Percentiles rank a stretch among this genome's conserved stretches.
Evolutionary conservation across 1,140 invertebrate genomes (phyloP).

Genomic region (Lepidurus packardi): DNA sequence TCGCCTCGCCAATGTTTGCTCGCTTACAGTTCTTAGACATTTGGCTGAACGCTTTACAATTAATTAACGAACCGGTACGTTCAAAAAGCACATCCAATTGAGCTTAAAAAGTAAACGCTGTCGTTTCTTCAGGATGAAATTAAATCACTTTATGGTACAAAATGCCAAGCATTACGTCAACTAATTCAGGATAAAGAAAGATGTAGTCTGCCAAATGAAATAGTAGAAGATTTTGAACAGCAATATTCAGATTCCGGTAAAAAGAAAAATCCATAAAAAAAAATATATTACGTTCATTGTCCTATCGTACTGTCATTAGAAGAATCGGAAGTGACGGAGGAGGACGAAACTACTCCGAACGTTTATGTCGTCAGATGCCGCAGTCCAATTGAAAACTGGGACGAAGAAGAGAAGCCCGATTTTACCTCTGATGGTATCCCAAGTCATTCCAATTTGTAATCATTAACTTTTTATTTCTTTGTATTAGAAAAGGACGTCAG

Average conservation of each 20-base stretch:
- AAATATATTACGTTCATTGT: not conserved
- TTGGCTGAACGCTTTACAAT: not conserved
- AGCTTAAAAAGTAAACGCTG: not conserved
- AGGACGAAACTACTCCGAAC: not conserved
- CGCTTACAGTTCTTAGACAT: not conserved
- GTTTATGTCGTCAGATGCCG: not conserved
- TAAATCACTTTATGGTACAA: not conserved
- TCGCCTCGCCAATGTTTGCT: not conserved
- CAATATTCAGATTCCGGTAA: not conserved
- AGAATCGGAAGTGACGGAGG: not conserved
- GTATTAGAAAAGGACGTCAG: not conserved
- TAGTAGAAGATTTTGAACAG: not conserved
- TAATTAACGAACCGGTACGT: not conserved
- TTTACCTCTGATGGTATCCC: not conserved
- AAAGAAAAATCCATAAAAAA: not conserved
- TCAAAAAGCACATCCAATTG: not conserved
- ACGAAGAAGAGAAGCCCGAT: not conserved
- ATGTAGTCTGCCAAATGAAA: not conserved
- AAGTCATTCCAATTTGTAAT: not conserved
- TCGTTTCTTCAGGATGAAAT: not conserved
- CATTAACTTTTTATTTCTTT: not conserved
- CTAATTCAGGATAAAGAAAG: not conserved
- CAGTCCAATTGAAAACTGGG: not conserved
- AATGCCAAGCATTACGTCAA: not conserved
- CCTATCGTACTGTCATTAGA: not conserved